Percentiles rank a stretch among this genome's conserved stretches.
phyloP scores from a whole-genome alignment of 2,113 vertebrate genomes.

The Trichechus manatus region DNA sequence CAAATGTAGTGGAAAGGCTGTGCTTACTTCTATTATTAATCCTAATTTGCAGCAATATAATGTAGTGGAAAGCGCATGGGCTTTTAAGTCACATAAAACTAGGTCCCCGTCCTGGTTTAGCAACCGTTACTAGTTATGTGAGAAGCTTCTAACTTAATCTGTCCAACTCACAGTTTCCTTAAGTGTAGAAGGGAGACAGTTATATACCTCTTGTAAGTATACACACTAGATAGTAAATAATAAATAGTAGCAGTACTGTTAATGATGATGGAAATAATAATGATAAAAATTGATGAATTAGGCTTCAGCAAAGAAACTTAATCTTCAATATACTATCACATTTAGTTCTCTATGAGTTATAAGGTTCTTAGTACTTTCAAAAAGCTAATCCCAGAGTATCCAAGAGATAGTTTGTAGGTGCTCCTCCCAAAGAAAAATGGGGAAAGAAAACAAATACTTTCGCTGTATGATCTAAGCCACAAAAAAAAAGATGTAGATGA shows the following conservation, averaged over 20 bases:
- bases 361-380: neutral
- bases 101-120: neutral
- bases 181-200: neutral
- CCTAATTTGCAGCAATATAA: neutral
- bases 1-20: neutral
- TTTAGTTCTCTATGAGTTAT: neutral
- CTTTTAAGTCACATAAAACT: neutral
- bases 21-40: neutral
- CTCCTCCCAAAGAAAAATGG: neutral
- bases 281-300: neutral
- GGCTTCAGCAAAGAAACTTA: neutral
- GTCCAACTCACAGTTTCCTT: neutral
- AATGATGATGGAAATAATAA: neutral
- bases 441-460: neutral
- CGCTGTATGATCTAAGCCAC: neutral
- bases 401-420: neutral
- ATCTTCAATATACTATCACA: neutral
- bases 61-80: neutral
- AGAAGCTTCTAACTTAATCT: neutral
- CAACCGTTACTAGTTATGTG: neutral
- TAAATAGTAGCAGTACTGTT: neutral
- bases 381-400: neutral
- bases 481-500: constrained; percentile 11
- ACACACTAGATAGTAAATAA: neutral
- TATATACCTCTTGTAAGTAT: neutral